Base-by-base conservation (phyloP, 2,888 invertebrate species). In the Mechanitis messenoides region DNA sequence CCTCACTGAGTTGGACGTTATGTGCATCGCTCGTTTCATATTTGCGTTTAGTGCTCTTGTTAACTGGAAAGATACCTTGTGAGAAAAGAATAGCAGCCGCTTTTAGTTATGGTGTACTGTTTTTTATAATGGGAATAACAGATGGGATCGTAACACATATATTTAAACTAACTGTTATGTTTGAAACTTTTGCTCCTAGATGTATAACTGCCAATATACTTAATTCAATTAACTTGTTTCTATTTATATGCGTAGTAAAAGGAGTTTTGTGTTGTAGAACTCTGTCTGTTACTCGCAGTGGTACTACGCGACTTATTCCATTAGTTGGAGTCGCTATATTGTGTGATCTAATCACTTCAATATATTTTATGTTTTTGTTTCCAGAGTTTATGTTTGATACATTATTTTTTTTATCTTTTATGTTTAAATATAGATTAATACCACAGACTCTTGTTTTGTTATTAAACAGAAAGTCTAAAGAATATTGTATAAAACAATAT, bases 1-100 rank as follows among this genome's bases (percentile, higher is more conserved):
- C 54, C 7, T 35, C 64, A 0, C n/a, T 66, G 3, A 63, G 68
- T 12, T 69, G 69, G 68, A 65, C 70, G 0, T 12, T 68, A n/a
- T 69, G 68, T 33, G 65, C 70, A 5, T 57, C 63, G 1, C 11
- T 68, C 5, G 50, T 65, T 33, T 66, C 68, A 2, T 71, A 68
- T 56, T 33, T 66, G 2, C 66, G 64, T 28, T 58, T 71, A 28
- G 69, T 69, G n/a, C 33, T 71, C 11, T 7, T 66, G 31, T 65
- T 61, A 54, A 62, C 56, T 2, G 63, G 64, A 3, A 68, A 63
- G 11, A 64, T 69, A 31, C 60, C 56, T 20, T 54, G 42, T 5
- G 67, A 62, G 9, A 71, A 67, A 28, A 61, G 58, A 28, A 69
- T 60, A 33, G 63, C 65, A 3, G 38, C 53, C 11, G 12, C 53